These are phyloP conservation scores for Rhadinocentrus ornatus DNA, from an alignment of 2,797 vertebrate genomes.

Conservation along the genomic window DNA sequence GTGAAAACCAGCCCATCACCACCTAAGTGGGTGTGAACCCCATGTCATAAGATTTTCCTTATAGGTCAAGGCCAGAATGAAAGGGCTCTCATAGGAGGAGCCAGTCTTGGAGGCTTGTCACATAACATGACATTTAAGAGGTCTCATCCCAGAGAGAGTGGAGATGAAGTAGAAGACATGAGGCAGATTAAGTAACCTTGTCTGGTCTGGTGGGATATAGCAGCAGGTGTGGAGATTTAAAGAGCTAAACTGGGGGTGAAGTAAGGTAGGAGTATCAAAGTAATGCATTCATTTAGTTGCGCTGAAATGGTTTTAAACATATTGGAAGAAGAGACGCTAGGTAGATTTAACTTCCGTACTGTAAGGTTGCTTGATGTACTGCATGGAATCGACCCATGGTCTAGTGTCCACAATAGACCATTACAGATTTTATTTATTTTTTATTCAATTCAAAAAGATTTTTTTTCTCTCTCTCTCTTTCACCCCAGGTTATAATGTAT, in stretches of 20 bases:
- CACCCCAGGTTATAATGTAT: slow-evolving; percentile 92
- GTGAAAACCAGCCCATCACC: neutral
- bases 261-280: neutral
- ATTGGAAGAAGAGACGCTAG: neutral
- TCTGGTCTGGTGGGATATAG: slow-evolving; percentile 37
- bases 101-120: slow-evolving; percentile 33
- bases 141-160: slow-evolving; percentile 22
- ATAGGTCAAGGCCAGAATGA: slow-evolving; percentile 29
- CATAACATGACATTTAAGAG: slow-evolving; percentile 25
- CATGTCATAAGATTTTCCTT: slow-evolving; percentile 2
- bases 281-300: neutral
- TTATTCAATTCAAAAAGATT: neutral
- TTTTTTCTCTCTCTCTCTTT: slow-evolving; percentile 5
- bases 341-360: neutral
- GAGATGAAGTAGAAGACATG: slow-evolving; percentile 27
- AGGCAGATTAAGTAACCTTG: slow-evolving; percentile 43
- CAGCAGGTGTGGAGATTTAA: slow-evolving; percentile 53
- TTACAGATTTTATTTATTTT: neutral
- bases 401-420: slow-evolving; percentile 30
- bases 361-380: slow-evolving; percentile 26
- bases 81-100: slow-evolving; percentile 48
- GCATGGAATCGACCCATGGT: slow-evolving; percentile 44
- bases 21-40: neutral
- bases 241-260: slow-evolving; percentile 10
- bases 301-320: neutral